Base-by-base conservation (phyloP, 1,140 invertebrate species). In the Helicoverpa zea region DNA sequence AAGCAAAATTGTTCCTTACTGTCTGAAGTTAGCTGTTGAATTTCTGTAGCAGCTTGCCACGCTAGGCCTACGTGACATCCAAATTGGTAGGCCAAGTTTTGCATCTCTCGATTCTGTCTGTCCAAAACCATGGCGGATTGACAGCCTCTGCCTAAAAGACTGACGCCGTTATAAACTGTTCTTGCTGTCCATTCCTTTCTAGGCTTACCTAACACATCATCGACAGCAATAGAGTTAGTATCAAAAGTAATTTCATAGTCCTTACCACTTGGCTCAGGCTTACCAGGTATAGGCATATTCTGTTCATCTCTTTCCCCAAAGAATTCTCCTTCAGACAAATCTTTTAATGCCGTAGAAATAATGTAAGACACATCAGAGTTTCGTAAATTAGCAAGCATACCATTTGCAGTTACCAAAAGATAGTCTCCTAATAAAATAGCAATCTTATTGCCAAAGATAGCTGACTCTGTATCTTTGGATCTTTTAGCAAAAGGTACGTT, bases 341-440 rank as follows among this genome's bases (percentile, higher is more conserved):
- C 97, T 86, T 96, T 96, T 43, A 98, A 96, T 9, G 97, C 97
- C 59, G 96, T 96, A 75, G 98, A 98, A 90, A 99, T 98, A 52
- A 98, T 95, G 90, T 98, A 97, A 10, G 98, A 97, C n/a, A 98
- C 96, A 96, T 98, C 96, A 66, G 96, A 95, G 59, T 96, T 95
- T 80, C 95, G 92, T 0, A 98, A 94, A 64, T 96, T 96, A 29
- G 98, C 98, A 9, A 99, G 91, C 92, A 98, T 98, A 70, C 96
- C 96, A 92, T 97, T 98, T 49, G 93, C 98, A 96, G 95, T 98
- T 1, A 98, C 97, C 2, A 99, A 93, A n/a, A 99, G 95, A 90
- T 98, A 99, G 93, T 99, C 98, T 12, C 98, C 98, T 89, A 97
- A 97, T 1, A 99, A 92, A 11, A 99, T 96, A 12, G 98, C 98